Evolutionary conservation across 2,797 vertebrate genomes (phyloP), one percentile per base, ranked within the genome.

Genomic region (Microchirus variegatus): DNA sequence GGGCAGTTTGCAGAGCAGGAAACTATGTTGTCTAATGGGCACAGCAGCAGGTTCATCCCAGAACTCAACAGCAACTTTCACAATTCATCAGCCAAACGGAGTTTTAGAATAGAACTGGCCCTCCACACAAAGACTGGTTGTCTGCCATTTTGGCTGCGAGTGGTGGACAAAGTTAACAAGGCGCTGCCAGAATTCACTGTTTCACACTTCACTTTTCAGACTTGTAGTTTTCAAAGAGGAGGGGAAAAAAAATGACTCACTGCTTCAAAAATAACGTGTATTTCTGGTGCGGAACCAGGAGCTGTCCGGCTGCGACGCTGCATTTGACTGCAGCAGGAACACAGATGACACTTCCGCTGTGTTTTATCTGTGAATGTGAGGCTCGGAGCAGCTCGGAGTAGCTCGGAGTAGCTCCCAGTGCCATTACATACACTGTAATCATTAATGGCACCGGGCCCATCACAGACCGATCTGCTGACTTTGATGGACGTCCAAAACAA

Each of bases 51-150:
- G 66, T 82, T 83, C 70, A 67, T 74, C 77, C 72, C 60, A 75
- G 77, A 87, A 87, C 80, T 78, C 57, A 10, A 42, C 40, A 31
- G 62, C 64, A 86, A 78, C 75, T 90, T 85, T 84, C 64, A 66
- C 78, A 73, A 82, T 73, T 74, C 59, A 76, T 81, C 78, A 80
- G 84, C 87, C 85, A 89, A 85, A 87, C 52, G 63, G 70, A 70
- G 77, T 80, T 84, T 89, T 67, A 87, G 79, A 88, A 87, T 81
- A 86, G 82, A 84, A 80, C 79, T 87, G 84, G 84, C 78, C 72
- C 57, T 56, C 56, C 46, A 63, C 62, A 91, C 83, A 89, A 89
- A 89, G 82, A 45, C 78, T 87, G 86, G 83, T 84, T 66, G 46
- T 70, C 65, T 84, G 88, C 87, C 88, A 90, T 73, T 35, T 85